A percentile compares a stretch with the other conserved stretches of the same genome.
Evolutionary conservation across 1,140 invertebrate genomes (phyloP).

Genomic region (Drosophila ananassae): DNA sequence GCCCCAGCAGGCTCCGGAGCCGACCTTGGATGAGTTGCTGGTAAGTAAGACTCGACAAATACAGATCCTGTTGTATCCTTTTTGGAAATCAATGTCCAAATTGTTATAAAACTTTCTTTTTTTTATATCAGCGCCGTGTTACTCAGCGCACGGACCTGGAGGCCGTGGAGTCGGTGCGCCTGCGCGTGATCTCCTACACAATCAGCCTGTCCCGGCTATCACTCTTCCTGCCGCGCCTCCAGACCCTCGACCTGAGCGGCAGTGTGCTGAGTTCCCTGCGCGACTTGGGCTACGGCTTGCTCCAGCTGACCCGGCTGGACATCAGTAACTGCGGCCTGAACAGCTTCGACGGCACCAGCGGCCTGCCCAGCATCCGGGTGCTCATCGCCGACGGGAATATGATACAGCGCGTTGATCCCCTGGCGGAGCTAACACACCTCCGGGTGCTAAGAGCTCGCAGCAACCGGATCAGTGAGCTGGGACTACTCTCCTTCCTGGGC

Average conservation of each 20-base stretch:
- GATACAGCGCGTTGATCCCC: constrained; percentile 86
- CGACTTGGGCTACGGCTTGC: constrained; percentile 88
- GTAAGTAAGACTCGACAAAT: constrained; percentile 75
- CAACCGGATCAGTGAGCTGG: constrained; percentile 84
- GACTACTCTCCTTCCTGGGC: constrained; percentile 83
- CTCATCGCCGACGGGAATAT: constrained; percentile 87
- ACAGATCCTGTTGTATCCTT: neutral
- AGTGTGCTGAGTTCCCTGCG: constrained; percentile 87
- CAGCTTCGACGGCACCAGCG: constrained; percentile 88
- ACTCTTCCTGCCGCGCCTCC: constrained; percentile 86
- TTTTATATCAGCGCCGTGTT: constrained; percentile 59
- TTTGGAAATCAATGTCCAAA: neutral
- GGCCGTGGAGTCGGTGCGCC: constrained; percentile 86
- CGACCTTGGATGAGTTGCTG: constrained; percentile 86
- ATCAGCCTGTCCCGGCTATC: constrained; percentile 86
- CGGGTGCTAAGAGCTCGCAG: constrained; percentile 61
- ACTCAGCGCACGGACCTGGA: constrained; percentile 86
- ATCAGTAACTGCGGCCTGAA: constrained; percentile 88
- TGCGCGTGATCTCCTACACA: constrained; percentile 87
- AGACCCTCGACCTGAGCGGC: constrained; percentile 87
- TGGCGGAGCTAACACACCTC: constrained; percentile 82
- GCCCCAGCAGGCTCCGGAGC: constrained; percentile 85
- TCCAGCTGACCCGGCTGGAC: constrained; percentile 86
- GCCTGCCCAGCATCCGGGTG: constrained; percentile 86
- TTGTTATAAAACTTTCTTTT: neutral